Conservation (phyloP, 2,797 vertebrate genomes). For the Betta splendens region DNA sequence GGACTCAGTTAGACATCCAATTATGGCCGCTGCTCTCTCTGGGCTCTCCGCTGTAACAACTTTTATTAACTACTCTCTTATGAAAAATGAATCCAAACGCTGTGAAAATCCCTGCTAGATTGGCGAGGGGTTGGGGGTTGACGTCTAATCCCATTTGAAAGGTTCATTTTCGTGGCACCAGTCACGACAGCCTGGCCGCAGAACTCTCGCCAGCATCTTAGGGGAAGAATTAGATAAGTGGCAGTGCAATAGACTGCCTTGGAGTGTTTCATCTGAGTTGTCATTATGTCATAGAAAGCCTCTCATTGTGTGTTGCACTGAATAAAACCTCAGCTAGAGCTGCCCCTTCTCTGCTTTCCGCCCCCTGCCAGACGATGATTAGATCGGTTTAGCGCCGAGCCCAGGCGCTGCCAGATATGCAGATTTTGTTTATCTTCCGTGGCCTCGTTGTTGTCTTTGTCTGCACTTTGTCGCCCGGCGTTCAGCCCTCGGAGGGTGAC, state of each 20-base stretch:
- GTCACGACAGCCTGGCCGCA: conserved; percentile 26
- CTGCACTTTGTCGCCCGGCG: conserved; percentile 56
- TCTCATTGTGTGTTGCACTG: conserved; percentile 37
- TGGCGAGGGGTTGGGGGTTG: conserved; percentile 45
- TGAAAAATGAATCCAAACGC: conserved; percentile 73
- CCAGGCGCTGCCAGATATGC: conserved; percentile 54
- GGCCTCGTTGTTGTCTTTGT: conserved; percentile 43
- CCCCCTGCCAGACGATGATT: conserved; percentile 53
- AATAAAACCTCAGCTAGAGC: conserved; percentile 45
- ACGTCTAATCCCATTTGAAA: conserved; percentile 57
- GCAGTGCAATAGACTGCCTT: conserved; percentile 35
- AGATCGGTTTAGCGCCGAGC: conserved; percentile 56
- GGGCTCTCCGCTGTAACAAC: conserved; percentile 70
- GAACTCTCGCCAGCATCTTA: conserved; percentile 37
- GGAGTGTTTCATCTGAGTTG: conserved; percentile 35
- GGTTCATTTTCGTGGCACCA: conserved; percentile 43
- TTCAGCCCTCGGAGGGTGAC: conserved; percentile 59
- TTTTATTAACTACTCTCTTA: conserved; percentile 76
- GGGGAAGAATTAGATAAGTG: conserved; percentile 54
- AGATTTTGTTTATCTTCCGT: conserved; percentile 55
- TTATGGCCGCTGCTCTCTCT: conserved; percentile 72
- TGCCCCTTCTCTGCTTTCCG: conserved; percentile 31
- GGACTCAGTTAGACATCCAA: conserved; percentile 81
- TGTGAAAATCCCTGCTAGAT: conserved; percentile 56
- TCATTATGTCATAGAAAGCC: conserved; percentile 51